Evolutionary conservation across 2,797 vertebrate genomes (phyloP), one percentile per base, ranked within the genome.

Genomic region (Bryconaethiops microstoma): DNA sequence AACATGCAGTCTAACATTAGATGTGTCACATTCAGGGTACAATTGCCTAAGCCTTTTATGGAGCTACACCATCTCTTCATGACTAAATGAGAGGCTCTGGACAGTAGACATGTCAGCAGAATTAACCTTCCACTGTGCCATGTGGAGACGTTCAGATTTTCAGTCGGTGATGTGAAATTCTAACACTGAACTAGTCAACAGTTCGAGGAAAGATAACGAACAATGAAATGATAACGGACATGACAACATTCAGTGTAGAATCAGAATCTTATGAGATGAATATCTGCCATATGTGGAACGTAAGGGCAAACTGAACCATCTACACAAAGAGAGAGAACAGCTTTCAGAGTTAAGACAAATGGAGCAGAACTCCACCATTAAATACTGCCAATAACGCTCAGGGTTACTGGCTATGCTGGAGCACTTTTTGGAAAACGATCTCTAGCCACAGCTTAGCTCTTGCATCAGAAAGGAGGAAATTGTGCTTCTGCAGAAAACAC

Each of bases 401-500:
- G 54, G 19, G 35, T 25, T 45, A 52, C 17, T 25, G 21, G 45
- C 45, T 6, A 45, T 17, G 16, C 29, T 17, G 7, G 69, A 52
- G 17, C 48, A 25, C 54, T 29, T 70, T 54, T 7, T 21, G 2
- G 12, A 68, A 57, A 8, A 35, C 39, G 0, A 42, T 57, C 16
- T 45, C n/a, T 19, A 74, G 6, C 72, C 57, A 82, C 25, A 84
- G 55, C 78, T 78, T 59, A 40, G 73, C 23, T 67, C 45, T 69
- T 55, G 64, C 54, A 77, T 84, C 74, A 88, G 82, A 83, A 65
- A 80, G 86, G 45, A 71, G 69, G 10, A 74, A 52, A 85, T 77
- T 72, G 40, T 60, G 70, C 55, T 60, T 68, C 82, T 60, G 65
- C 76, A 60, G 79, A 84, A 79, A 86, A 76, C 55, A 52, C 16